phyloP scores from a whole-genome alignment of 2,888 invertebrate genomes.

The Belgica antarctica region DNA sequence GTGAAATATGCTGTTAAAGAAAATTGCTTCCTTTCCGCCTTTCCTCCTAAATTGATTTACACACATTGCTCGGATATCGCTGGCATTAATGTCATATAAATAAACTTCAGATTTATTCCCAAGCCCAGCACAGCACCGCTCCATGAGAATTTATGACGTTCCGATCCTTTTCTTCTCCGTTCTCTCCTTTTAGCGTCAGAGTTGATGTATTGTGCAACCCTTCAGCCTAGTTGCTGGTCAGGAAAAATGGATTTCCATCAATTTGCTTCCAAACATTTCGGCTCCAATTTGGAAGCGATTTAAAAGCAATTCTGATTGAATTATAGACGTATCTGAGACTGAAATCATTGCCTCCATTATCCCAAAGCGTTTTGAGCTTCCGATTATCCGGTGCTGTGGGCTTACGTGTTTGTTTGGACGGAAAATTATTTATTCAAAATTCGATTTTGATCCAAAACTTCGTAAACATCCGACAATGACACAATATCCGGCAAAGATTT shows the following conservation, averaged over 20 bases:
- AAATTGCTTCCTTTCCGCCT: not conserved
- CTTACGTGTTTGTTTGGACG: not conserved
- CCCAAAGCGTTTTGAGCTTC: not conserved
- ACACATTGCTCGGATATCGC: not conserved
- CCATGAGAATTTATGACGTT: conserved; percentile 27
- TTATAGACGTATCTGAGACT: conserved; percentile 25
- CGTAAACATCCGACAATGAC: not conserved
- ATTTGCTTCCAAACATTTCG: not conserved
- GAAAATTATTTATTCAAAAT: not conserved
- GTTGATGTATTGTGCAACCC: too few relatives aligned
- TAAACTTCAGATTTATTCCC: conserved; percentile 11
- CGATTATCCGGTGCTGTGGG: not conserved
- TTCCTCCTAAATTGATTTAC: conserved; percentile 20
- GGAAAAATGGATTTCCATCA: not conserved
- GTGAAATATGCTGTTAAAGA: not conserved
- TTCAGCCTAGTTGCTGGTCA: too few relatives aligned
- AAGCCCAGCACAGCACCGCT: too few relatives aligned
- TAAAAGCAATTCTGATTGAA: conserved; percentile 35
- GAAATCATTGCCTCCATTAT: not conserved
- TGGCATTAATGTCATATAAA: conserved; percentile 32
- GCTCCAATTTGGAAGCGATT: not conserved
- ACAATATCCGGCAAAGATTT: not conserved
- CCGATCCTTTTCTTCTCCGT: too few relatives aligned
- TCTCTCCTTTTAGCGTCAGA: too few relatives aligned
- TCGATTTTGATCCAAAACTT: not conserved